phyloP scores from a whole-genome alignment of 2,797 vertebrate genomes.

The Parotocinclus haroldoi region DNA sequence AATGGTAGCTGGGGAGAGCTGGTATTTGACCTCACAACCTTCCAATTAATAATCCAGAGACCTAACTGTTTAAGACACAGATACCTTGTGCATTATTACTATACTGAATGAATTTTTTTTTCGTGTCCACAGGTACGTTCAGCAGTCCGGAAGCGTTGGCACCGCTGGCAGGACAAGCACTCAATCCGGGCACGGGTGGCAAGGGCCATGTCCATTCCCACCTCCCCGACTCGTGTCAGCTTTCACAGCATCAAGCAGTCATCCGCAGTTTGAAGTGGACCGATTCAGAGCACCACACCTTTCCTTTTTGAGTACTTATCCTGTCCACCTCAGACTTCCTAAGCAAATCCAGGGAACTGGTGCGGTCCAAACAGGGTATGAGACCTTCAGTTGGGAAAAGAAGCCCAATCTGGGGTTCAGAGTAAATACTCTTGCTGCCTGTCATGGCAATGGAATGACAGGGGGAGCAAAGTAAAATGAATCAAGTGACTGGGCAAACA shows the following conservation, averaged over 20 bases:
- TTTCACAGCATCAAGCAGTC: conserved; percentile 96
- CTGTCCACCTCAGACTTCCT: conserved; percentile 2
- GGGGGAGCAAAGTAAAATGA: too few relatives aligned
- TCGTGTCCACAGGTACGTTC: conserved; percentile 77
- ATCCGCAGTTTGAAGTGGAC: conserved; percentile 73
- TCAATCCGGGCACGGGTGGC: conserved; percentile 82
- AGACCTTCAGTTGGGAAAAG: conserved; percentile 15
- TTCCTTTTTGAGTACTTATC: conserved; percentile 9
- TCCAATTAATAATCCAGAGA: too few relatives aligned
- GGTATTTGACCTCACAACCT: too few relatives aligned
- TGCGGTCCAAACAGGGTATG: conserved; percentile 50
- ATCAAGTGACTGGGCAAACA: too few relatives aligned
- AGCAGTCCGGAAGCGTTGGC: conserved; percentile 85
- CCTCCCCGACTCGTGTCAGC: conserved; percentile 84
- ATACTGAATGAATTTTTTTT: background rate
- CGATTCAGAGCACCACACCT: accelerated
- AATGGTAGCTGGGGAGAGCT: too few relatives aligned
- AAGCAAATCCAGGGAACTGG: conserved; percentile 43
- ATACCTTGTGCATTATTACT: too few relatives aligned
- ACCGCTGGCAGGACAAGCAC: conserved; percentile 91
- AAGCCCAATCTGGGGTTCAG: background rate
- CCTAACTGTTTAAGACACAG: too few relatives aligned
- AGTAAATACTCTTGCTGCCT: background rate
- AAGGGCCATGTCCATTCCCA: conserved; percentile 88
- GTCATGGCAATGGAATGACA: background rate